Evolutionary conservation across 1,140 invertebrate species (phyloP).

Genomic region (Saccostrea echinata): DNA sequence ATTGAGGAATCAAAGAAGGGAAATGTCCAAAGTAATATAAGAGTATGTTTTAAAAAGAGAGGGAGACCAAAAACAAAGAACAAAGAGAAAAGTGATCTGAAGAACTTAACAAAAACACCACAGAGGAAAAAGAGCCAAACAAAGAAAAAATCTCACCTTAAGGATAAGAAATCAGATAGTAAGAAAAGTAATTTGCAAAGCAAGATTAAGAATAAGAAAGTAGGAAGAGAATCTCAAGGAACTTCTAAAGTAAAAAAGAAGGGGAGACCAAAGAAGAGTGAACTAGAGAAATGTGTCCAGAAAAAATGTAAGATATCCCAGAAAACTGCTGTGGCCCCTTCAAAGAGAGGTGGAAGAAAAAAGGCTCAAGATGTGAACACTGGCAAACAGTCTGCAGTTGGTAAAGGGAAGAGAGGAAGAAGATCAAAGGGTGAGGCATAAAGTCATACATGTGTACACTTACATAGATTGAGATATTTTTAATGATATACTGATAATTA

Average conservation of each 20-base stretch:
- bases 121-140: neutral
- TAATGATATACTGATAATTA: no score
- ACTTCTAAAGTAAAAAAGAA: neutral
- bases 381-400: neutral
- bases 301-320: neutral
- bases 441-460: neutral
- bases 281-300: neutral
- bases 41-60: conserved; percentile 23
- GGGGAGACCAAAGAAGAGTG: conserved; percentile 21
- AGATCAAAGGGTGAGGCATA: neutral
- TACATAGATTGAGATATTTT: no score
- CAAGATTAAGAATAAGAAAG: neutral
- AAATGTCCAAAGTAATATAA: neutral
- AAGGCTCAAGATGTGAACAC: neutral
- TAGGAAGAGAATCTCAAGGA: neutral
- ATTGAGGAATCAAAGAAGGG: neutral
- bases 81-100: neutral
- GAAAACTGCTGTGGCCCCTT: neutral
- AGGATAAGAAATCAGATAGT: neutral
- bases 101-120: no score
- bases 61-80: neutral
- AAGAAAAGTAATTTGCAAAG: neutral
- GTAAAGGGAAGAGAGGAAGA: conserved; percentile 7
- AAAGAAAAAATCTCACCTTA: neutral
- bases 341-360: neutral